Evolutionary conservation across 2,888 invertebrate species (phyloP).

Genomic region (Lasioglossum pauxillum): DNA sequence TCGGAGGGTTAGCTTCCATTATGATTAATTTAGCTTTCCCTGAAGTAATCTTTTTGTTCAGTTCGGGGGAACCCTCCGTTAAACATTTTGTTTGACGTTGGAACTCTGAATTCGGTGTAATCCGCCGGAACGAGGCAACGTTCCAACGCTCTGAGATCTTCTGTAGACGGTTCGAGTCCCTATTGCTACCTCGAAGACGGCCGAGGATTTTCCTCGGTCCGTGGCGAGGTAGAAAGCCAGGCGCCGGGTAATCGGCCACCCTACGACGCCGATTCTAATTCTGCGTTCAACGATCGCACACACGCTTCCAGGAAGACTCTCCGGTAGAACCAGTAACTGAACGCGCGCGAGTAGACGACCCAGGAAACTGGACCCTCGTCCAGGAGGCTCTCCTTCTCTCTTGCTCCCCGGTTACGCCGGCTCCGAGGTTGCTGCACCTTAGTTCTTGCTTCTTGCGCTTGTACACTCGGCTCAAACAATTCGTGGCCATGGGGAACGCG

Average conservation of each 20-base stretch:
- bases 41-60: too few species aligned
- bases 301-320: constrained; percentile 71
- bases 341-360: constrained; percentile 68
- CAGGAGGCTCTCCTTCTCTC: constrained; percentile 66
- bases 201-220: constrained; percentile 1
- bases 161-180: neutral
- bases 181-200: neutral
- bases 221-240: constrained; percentile 18
- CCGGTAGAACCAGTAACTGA: constrained; percentile 75
- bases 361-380: constrained; percentile 74
- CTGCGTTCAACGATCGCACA: constrained; percentile 67
- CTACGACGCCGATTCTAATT: constrained; percentile 58
- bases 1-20: neutral
- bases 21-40: neutral
- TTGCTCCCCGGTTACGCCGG: constrained; percentile 56
- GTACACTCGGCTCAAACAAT: constrained; percentile 61
- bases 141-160: neutral
- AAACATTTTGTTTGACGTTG: neutral
- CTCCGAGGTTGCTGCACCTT: constrained; percentile 78
- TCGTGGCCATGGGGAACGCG: constrained; percentile 52
- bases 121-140: neutral
- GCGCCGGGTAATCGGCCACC: constrained; percentile 36
- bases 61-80: too few species aligned
- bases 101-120: neutral
- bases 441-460: constrained; percentile 73